Percentiles rank a stretch among this genome's conserved stretches.
Evolutionary conservation across 1,140 invertebrate species (phyloP).

Genomic region (Drosophila ohnishii): DNA sequence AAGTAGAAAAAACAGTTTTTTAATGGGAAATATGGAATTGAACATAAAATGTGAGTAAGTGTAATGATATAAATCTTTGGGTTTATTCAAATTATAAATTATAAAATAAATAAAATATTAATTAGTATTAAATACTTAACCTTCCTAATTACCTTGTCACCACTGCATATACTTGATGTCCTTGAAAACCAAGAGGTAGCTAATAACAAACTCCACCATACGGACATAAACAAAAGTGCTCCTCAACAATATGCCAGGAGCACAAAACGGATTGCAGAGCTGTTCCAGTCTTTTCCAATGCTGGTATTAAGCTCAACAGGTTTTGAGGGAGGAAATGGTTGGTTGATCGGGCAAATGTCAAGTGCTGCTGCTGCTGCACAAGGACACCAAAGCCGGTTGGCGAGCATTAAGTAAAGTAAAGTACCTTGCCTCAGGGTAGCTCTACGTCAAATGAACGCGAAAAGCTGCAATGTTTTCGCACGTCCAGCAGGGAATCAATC

Average conservation of each 20-base stretch:
- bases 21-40: no score
- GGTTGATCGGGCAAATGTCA: conserved; percentile 41
- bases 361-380: conserved; percentile 9
- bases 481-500: conserved; percentile 33
- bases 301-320: conserved; percentile 32
- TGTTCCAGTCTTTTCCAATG: conserved; percentile 21
- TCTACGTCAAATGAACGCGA: conserved; percentile 41
- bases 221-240: conserved; percentile 14
- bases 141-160: neutral
- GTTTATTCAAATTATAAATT: no score
- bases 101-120: no score
- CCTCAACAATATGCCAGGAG: conserved; percentile 23
- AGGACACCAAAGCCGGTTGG: conserved; percentile 25
- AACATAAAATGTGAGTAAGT: no score
- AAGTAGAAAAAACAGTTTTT: neutral
- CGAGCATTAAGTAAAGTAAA: conserved; percentile 8
- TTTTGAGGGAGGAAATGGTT: neutral
- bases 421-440: conserved; percentile 32
- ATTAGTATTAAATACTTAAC: no score
- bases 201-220: conserved; percentile 8
- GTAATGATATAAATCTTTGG: no score
- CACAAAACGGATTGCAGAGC: conserved; percentile 19
- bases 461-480: conserved; percentile 44
- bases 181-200: neutral
- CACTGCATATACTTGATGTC: conserved; percentile 12